phyloP scores from a whole-genome alignment of 2,888 invertebrate genomes.

The Limnephilus rhombicus region DNA sequence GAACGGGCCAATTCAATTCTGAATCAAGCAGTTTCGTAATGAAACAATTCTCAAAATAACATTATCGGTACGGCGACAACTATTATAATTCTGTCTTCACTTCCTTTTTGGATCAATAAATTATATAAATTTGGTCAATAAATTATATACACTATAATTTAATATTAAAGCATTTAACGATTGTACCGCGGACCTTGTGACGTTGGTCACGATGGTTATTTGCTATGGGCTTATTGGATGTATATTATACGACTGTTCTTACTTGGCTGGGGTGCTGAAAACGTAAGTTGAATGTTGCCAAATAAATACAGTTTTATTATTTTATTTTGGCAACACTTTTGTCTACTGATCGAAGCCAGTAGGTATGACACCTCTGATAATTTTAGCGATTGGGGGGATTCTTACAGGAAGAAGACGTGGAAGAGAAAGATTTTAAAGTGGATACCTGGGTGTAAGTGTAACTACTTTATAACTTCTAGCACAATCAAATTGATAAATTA shows the following conservation, averaged over 20 bases:
- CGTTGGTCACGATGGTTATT: not conserved
- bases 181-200: not conserved
- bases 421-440: too few relatives aligned
- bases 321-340: not conserved
- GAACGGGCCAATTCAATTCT: too few relatives aligned
- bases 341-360: not conserved
- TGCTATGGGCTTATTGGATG: not conserved
- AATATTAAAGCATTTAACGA: not conserved
- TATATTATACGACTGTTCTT: not conserved
- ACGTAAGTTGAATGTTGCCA: not conserved
- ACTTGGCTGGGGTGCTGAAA: not conserved
- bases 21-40: not conserved
- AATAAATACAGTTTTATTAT: not conserved
- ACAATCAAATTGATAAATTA: too few relatives aligned
- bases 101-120: not conserved
- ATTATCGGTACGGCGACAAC: not conserved
- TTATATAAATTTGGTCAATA: not conserved
- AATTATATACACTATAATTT: not conserved
- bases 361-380: not conserved
- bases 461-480: too few relatives aligned
- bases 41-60: not conserved
- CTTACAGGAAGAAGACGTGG: too few relatives aligned
- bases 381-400: too few relatives aligned
- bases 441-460: too few relatives aligned
- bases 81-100: not conserved